Conservation (phyloP, 2,888 invertebrate genomes). For the Amblyjoppa fuscipennis region DNA sequence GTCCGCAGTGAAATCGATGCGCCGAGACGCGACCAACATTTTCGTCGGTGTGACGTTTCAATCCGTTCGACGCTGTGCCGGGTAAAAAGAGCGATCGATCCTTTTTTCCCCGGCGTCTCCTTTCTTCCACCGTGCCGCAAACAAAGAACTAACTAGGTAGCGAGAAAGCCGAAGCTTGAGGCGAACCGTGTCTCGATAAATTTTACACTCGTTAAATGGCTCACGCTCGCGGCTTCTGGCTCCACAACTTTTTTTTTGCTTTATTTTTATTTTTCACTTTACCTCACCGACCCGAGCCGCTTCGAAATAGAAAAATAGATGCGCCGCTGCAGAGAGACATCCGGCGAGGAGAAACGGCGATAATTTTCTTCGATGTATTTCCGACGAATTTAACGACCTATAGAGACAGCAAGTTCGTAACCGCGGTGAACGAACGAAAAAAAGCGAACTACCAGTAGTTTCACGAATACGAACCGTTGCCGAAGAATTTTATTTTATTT, state of each 20-base stretch:
- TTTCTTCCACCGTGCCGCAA: constrained; percentile 28
- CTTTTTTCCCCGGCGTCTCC: constrained; percentile 17
- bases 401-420: background rate
- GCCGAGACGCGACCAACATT: too few species aligned
- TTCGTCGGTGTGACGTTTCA: too few species aligned
- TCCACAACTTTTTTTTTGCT: background rate
- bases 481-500: background rate
- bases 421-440: background rate
- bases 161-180: constrained; percentile 9
- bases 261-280: constrained; percentile 18
- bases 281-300: background rate
- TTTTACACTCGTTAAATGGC: constrained; percentile 59
- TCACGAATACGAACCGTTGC: background rate
- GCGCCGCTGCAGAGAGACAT: background rate
- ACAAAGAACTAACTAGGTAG: constrained; percentile 37
- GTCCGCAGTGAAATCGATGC: too few species aligned
- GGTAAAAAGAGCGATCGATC: background rate
- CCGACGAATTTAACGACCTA: constrained; percentile 56
- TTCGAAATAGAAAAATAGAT: constrained; percentile 12
- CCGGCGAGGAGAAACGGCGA: constrained; percentile 46
- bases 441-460: background rate
- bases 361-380: constrained; percentile 65
- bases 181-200: constrained; percentile 33
- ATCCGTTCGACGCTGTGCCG: background rate
- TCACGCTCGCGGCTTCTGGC: constrained; percentile 25